phyloP scores from a whole-genome alignment of 2,888 invertebrate genomes.

The Protodeltote pygarga region DNA sequence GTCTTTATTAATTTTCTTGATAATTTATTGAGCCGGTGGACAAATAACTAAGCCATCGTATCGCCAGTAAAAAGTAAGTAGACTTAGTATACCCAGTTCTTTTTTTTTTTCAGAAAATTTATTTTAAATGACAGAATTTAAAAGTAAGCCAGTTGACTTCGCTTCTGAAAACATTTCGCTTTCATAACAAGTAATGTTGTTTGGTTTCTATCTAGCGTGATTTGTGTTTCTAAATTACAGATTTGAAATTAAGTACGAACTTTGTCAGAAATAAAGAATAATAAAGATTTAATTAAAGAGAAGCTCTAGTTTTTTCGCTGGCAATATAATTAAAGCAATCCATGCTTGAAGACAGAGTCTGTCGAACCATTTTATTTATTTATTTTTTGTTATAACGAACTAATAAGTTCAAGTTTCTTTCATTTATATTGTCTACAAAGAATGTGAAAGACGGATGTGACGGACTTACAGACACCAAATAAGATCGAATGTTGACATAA shows the following conservation, averaged over 20 bases:
- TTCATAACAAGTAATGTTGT: too few species aligned
- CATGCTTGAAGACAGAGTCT: constrained; percentile 25
- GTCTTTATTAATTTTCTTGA: too few species aligned
- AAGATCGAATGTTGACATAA: too few species aligned
- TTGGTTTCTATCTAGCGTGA: constrained; percentile 35
- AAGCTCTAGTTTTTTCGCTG: constrained; percentile 46
- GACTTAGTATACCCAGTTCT: too few species aligned
- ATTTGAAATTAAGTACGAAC: constrained; percentile 60
- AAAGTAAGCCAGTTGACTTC: not conserved
- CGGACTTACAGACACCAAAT: too few species aligned
- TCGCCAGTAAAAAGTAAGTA: too few species aligned
- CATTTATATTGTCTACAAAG: too few species aligned
- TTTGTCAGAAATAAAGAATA: constrained; percentile 54
- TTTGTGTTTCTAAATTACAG: constrained; percentile 36
- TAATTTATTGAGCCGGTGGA: too few species aligned
- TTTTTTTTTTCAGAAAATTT: too few species aligned
- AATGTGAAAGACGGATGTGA: too few species aligned
- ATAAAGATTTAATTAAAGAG: constrained; percentile 61
- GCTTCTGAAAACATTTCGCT: constrained; percentile 43
- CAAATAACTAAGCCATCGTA: too few species aligned
- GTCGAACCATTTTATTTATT: constrained; percentile 41
- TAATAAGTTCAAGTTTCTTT: constrained; percentile 6
- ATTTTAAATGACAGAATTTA: too few species aligned
- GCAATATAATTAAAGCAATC: constrained; percentile 50
- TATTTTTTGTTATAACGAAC: constrained; percentile 10